phyloP scores from a whole-genome alignment of 30 jellyfish, hydroid and myxozoan genomes.

The Rhopilema esculentum region DNA sequence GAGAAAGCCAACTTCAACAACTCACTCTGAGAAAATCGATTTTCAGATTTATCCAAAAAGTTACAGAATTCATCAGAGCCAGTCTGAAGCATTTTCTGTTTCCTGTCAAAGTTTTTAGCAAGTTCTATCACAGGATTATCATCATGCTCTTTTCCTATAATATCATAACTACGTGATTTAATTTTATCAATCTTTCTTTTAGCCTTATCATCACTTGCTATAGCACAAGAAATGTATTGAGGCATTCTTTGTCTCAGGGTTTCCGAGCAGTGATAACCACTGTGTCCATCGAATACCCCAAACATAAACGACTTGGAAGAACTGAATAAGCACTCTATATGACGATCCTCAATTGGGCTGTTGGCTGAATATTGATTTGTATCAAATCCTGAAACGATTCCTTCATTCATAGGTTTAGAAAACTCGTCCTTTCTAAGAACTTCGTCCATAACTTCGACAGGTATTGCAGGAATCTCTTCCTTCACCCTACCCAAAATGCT shows the following conservation, averaged over 20 bases:
- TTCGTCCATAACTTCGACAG: slow-evolving; percentile 46
- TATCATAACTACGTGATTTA: neutral
- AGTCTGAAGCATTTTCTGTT: slow-evolving; percentile 71
- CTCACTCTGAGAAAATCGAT: slow-evolving; percentile 37
- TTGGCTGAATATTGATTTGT: slow-evolving; percentile 90
- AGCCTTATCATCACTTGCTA: slow-evolving; percentile 4
- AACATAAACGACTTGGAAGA: slow-evolving; percentile 63
- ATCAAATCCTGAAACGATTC: slow-evolving; percentile 82
- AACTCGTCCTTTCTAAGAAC: slow-evolving; percentile 30
- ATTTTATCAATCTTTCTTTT: neutral
- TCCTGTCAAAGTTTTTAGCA: slow-evolving; percentile 70
- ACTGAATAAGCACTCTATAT: slow-evolving; percentile 81
- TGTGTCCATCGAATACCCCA: slow-evolving; percentile 97
- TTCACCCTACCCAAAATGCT: slow-evolving; percentile 13
- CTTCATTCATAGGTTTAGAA: slow-evolving; percentile 36
- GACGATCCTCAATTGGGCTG: slow-evolving; percentile 96
- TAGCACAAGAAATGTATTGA: slow-evolving; percentile 70
- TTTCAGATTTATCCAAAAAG: neutral
- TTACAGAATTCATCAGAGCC: slow-evolving; percentile 65
- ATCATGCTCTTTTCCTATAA: slow-evolving; percentile 62
- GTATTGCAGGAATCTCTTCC: slow-evolving; percentile 40
- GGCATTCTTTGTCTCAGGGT: slow-evolving; percentile 81
- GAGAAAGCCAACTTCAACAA: slow-evolving; percentile 60
- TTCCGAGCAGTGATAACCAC: slow-evolving; percentile 99
- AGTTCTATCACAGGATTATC: slow-evolving; percentile 51